Evolutionary conservation across 2,888 invertebrate genomes (phyloP), one percentile per base, ranked within the genome.

Genomic region (Leptinotarsa peninsularis): DNA sequence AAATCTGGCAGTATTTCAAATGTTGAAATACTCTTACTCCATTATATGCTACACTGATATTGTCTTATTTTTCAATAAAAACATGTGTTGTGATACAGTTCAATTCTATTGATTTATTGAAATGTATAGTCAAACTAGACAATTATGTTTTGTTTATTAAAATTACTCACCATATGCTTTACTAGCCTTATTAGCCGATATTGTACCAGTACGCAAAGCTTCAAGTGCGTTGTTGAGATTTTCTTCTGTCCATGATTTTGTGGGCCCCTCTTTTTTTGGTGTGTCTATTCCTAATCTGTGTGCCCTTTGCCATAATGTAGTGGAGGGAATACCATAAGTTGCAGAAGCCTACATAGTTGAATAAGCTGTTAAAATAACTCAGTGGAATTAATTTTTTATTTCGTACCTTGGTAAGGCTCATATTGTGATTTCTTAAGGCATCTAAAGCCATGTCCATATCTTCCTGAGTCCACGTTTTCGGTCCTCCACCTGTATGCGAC

Each of bases 381-480:
- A 50, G 17, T 63, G 33, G 17, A 63, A 33, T 49, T 13, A 71
- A 60, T 10, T 13, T 60, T 1, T 43, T 60, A 49, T 50, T 49
- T 66, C 49, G 67, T 85, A 93, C 94, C 90, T 96, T 96, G 76
- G 96, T 96, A 78, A 96, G 91, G 85, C 96, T 96, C 96, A 96
- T 96, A 85, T 95, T 93, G 86, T 95, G 95, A 86, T 93, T 94
- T 87, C 95, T 91, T 78, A 96, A 90, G 50, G 96, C 96, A 82
- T 96, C 95, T 83, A 96, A 90, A 73, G 96, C 96, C 84, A 93
- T 92, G 84, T 96, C 95, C 96, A 96, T 96, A 88, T 96, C 96
- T 84, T 94, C 94, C 89, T 95, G 95, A 54, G 94, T 94, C 96
- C 96, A 96, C 79, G 93, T 94, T 89, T 95, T 96, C 70, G 94